Conservation (phyloP, 2,888 invertebrate species). For the Lepetodrilus schrolli region DNA sequence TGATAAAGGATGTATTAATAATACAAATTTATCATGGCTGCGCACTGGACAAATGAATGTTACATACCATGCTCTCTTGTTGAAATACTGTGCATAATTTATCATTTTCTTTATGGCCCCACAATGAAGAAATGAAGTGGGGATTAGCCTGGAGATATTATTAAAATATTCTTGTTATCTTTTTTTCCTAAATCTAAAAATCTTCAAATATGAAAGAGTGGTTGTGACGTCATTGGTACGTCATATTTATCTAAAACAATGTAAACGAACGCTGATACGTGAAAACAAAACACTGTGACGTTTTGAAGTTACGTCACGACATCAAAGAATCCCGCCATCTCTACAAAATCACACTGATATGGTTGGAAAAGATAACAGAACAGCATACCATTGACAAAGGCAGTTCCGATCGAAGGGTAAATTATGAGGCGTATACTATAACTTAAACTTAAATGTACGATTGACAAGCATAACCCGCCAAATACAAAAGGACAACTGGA, state of each 20-base stretch:
- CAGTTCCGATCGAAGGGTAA: too few relatives aligned
- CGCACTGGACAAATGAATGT: too few relatives aligned
- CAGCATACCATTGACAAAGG: too few relatives aligned
- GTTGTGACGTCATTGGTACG: constrained; percentile 27
- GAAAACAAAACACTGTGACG: constrained; percentile 2
- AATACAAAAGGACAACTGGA: too few relatives aligned
- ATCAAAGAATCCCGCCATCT: constrained; percentile 14
- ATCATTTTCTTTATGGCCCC: background rate
- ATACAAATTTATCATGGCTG: too few relatives aligned
- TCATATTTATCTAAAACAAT: constrained; percentile 28
- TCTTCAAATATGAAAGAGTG: background rate
- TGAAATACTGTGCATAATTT: constrained; percentile 15
- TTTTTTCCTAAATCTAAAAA: background rate
- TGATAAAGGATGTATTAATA: too few relatives aligned
- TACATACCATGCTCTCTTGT: constrained; percentile 1
- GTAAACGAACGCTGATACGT: background rate
- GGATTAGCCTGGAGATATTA: background rate
- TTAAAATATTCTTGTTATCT: background rate
- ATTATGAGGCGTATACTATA: too few relatives aligned
- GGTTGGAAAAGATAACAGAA: too few relatives aligned
- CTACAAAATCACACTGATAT: too few relatives aligned
- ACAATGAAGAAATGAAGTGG: background rate
- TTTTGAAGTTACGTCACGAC: constrained; percentile 13
- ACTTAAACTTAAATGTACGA: too few relatives aligned
- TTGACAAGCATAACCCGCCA: too few relatives aligned